Percentiles rank a stretch among this genome's conserved stretches.
phyloP scores from a whole-genome alignment of 2,888 invertebrate species.

The Erebia aethiops region DNA sequence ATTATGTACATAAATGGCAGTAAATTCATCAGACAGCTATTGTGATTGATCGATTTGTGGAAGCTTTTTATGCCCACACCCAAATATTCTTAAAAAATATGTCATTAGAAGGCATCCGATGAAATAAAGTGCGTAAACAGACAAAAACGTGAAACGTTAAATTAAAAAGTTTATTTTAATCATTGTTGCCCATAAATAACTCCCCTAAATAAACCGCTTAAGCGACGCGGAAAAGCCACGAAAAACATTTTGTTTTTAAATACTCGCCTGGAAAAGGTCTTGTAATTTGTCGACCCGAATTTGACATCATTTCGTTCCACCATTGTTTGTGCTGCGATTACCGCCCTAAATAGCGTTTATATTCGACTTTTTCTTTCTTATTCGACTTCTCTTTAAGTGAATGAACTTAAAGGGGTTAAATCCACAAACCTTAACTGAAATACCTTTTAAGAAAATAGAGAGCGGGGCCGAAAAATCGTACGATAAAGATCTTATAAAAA shows the following conservation, averaged over 20 bases:
- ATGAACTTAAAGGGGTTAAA: constrained; percentile 74
- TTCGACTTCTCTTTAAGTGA: constrained; percentile 64
- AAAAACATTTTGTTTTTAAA: constrained; percentile 66
- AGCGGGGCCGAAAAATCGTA: constrained; percentile 42
- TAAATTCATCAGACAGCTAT: no score
- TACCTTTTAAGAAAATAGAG: constrained; percentile 56
- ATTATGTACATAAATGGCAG: no score
- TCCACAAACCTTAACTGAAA: constrained; percentile 68
- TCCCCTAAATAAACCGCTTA: constrained; percentile 40
- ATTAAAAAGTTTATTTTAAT: constrained; percentile 37
- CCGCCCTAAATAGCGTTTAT: constrained; percentile 78
- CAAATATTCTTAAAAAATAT: no score
- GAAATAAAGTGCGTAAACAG: constrained; percentile 9
- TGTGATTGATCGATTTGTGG: no score
- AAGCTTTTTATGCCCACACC: no score
- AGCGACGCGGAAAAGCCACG: constrained; percentile 40
- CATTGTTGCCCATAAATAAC: constrained; percentile 38
- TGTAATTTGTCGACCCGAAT: constrained; percentile 79
- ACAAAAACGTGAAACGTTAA: constrained; percentile 22
- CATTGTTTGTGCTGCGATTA: constrained; percentile 80
- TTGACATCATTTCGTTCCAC: constrained; percentile 74
- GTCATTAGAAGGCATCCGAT: not conserved
- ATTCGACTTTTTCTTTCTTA: constrained; percentile 74
- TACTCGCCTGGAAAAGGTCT: constrained; percentile 69
- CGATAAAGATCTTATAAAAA: constrained; percentile 39